phyloP scores from a whole-genome alignment of 2,113 vertebrate genomes.

The Morone saxatilis region DNA sequence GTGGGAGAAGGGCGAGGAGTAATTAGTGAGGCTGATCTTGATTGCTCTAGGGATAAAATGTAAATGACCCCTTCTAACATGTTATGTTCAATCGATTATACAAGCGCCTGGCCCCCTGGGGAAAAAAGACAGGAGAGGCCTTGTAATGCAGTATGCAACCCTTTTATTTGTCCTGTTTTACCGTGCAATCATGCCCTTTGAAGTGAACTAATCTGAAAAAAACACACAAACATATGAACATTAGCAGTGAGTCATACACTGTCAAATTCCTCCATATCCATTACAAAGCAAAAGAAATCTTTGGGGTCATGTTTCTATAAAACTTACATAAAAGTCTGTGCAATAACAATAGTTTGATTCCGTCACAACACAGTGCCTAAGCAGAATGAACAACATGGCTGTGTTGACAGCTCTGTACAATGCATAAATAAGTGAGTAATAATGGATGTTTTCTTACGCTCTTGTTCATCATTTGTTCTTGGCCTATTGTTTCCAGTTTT shows the following conservation, averaged over 20 bases:
- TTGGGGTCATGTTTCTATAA: constrained; percentile 33
- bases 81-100: constrained; percentile 53
- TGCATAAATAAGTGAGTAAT: constrained; percentile 29
- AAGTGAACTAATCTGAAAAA: constrained; percentile 43
- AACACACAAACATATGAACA: constrained; percentile 1
- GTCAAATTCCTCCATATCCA: constrained; percentile 12
- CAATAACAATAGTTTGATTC: constrained; percentile 20
- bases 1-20: constrained; percentile 23
- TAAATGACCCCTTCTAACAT: constrained; percentile 49
- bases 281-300: constrained; percentile 38
- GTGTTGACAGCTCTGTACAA: constrained; percentile 43
- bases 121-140: constrained; percentile 20
- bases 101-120: constrained; percentile 5
- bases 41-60: constrained; percentile 39
- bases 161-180: constrained; percentile 48
- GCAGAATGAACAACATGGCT: background rate
- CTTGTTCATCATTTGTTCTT: constrained; percentile 47
- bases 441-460: constrained; percentile 29
- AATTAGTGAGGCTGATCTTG: constrained; percentile 56
- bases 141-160: constrained; percentile 43
- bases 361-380: background rate
- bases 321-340: constrained; percentile 34
- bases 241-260: constrained; percentile 34
- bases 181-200: constrained; percentile 15
- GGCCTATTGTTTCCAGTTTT: constrained; percentile 36